Evolutionary conservation across 1,140 invertebrate species (phyloP), one percentile per base, ranked within the genome.

Genomic region (Camponotus pennsylvanicus): DNA sequence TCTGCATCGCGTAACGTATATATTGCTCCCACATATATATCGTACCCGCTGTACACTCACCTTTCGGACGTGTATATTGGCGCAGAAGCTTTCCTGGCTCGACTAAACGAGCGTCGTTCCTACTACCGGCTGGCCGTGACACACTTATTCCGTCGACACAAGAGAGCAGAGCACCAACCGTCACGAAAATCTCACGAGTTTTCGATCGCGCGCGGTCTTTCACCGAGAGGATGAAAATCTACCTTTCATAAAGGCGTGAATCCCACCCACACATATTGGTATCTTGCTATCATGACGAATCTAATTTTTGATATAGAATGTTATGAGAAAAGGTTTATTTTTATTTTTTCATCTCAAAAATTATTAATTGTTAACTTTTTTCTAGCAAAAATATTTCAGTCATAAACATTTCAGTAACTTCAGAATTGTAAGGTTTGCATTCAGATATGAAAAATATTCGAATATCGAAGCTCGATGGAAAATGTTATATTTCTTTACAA

Each of bases 51-150:
- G 89, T 89, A 91, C 89, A 91, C 85, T 91, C 89, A 91, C 87
- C 89, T 90, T 89, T 91, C 70, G 85, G 80, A 85, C 87, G 70
- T 82, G 76, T 91, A 89, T 91, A 87, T 86, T 86, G 88, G 77
- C 85, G 85, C 85, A 90, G 90, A 92, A 90, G 90, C 88, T 92
- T 92, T 91, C 89, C 88, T 89, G 89, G 86, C 86, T 91, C 88
- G 86, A 83, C 77, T 86, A 91, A 91, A 93, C 90, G 89, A 89
- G 78, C 83, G 89, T 89, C 89, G 88, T 88, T 90, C 86, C 77
- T 88, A 90, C 90, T 92, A 92, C 90, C 90, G 90, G 91, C 91
- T 93, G 92, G 88, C 92, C 92, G 88, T 93, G 91, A 93, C 92
- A 92, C 88, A 92, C 89, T 93, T 93, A 88, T 88, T 79, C 92